Percentiles rank a stretch among this genome's conserved stretches.
Conservation (phyloP, 2,888 invertebrate genomes). For the Timandra comae region DNA sequence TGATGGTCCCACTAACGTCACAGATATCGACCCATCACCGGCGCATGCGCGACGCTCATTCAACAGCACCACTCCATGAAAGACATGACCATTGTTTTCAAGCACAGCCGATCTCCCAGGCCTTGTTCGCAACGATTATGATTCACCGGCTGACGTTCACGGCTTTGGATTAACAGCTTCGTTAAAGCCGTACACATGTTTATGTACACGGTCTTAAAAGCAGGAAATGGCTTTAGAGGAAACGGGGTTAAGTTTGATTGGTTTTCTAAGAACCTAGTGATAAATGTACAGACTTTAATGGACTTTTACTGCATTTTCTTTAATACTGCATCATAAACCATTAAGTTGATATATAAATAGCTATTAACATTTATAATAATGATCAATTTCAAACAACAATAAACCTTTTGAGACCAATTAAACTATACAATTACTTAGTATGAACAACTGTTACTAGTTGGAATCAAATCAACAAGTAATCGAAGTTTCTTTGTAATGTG, state of each 20-base stretch:
- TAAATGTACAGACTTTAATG: no score
- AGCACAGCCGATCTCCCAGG: slow-evolving; percentile 22
- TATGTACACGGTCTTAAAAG: slow-evolving; percentile 2
- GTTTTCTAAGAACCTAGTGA: slow-evolving; percentile 2
- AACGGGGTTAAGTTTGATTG: slow-evolving; percentile 7
- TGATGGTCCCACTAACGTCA: slow-evolving; percentile 60
- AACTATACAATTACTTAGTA: no score
- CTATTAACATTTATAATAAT: no score
- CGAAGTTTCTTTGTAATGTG: no score
- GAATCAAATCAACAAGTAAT: no score
- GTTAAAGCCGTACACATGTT: slow-evolving; percentile 21
- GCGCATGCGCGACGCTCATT: slow-evolving; percentile 58
- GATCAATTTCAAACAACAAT: no score
- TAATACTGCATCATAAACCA: no score
- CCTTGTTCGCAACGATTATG: slow-evolving; percentile 23
- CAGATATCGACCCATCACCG: slow-evolving; percentile 56
- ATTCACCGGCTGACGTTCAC: slow-evolving; percentile 17
- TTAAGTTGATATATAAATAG: no score
- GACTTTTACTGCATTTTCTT: no score
- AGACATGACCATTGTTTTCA: slow-evolving; percentile 43
- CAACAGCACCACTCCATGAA: slow-evolving; percentile 43
- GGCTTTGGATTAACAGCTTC: slow-evolving; percentile 19
- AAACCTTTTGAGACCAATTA: no score
- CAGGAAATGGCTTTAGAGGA: slow-evolving; percentile 12
- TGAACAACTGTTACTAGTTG: no score